A percentile compares a stretch with the other conserved stretches of the same genome.
Conservation (phyloP, 2,797 vertebrate species). For the Gymnoscopelus microlampas region DNA sequence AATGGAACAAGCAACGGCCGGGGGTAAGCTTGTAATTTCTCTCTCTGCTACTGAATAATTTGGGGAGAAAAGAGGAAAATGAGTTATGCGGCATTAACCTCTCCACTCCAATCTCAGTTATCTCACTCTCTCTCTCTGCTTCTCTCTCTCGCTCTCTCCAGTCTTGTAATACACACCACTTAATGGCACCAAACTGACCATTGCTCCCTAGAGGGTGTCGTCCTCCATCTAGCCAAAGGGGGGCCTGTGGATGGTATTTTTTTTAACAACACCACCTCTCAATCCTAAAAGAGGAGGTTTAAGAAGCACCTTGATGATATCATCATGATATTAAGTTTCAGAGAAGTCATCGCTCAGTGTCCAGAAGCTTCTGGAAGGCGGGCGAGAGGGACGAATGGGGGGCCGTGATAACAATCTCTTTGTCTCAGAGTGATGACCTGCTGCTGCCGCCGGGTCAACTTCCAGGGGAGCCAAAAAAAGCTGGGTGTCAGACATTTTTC, state of each 20-base stretch:
- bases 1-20: slow-evolving; percentile 52
- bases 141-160: background rate
- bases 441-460: slow-evolving; percentile 72
- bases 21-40: slow-evolving; percentile 55
- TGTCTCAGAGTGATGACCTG: slow-evolving; percentile 79
- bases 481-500: slow-evolving; percentile 72
- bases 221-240: slow-evolving; percentile 56
- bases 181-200: slow-evolving; percentile 74
- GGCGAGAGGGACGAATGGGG: slow-evolving; percentile 27
- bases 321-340: slow-evolving; percentile 82
- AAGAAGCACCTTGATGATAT: slow-evolving; percentile 80
- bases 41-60: slow-evolving; percentile 50
- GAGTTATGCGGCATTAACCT: slow-evolving; percentile 70
- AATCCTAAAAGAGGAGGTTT: slow-evolving; percentile 51
- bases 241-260: slow-evolving; percentile 53
- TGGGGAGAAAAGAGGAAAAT: slow-evolving; percentile 58
- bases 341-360: slow-evolving; percentile 72
- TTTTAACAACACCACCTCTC: slow-evolving; percentile 68
- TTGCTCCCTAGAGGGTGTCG: slow-evolving; percentile 54
- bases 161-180: slow-evolving; percentile 73
- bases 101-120: slow-evolving; percentile 44
- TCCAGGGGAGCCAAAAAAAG: slow-evolving; percentile 69
- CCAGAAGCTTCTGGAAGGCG: slow-evolving; percentile 21
- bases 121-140: background rate
- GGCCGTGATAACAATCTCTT: slow-evolving; percentile 79